These are phyloP conservation scores for Sminthurides bifidus DNA, from an alignment of 1,140 invertebrate species.

Conservation along the genomic window DNA sequence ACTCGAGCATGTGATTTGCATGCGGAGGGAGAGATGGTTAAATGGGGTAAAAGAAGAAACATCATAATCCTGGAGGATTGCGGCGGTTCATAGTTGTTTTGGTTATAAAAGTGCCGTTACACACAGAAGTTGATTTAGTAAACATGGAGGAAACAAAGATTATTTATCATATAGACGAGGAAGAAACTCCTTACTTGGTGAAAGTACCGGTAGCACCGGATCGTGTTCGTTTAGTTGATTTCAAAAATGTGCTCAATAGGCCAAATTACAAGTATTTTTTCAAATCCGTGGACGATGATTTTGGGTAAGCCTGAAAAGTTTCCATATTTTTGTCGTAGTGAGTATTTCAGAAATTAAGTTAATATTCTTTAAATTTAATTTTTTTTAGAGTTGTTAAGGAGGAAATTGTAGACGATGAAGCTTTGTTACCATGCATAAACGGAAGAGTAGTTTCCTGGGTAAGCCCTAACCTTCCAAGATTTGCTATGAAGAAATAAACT, in stretches of 20 bases:
- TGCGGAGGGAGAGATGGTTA: no score
- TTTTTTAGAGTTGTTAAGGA: slow-evolving; percentile 80
- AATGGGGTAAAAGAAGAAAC: no score
- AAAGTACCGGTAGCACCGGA: slow-evolving; percentile 91
- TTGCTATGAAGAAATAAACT: neutral
- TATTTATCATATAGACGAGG: slow-evolving; percentile 98
- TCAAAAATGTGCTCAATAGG: slow-evolving; percentile 94
- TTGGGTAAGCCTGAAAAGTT: slow-evolving; percentile 59
- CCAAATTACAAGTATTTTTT: slow-evolving; percentile 91
- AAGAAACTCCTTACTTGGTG: slow-evolving; percentile 96
- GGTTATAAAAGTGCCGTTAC: no score
- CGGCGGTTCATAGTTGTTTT: no score
- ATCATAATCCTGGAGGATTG: no score
- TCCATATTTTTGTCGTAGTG: neutral
- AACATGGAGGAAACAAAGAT: slow-evolving; percentile 79
- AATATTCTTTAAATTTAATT: slow-evolving; percentile 5
- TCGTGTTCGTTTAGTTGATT: slow-evolving; percentile 89
- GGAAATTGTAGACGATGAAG: slow-evolving; percentile 93
- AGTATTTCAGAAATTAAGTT: neutral
- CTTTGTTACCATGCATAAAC: slow-evolving; percentile 91
- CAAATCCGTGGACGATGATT: slow-evolving; percentile 98
- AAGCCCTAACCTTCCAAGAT: slow-evolving; percentile 58
- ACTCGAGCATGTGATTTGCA: no score
- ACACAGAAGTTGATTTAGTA: no score
- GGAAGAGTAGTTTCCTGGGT: slow-evolving; percentile 94